Evolutionary conservation across 37 sponge, comb jelly and placozoan genomes (phyloP), one percentile per base, ranked within the genome.

Genomic region (Tethya wilhelma): DNA sequence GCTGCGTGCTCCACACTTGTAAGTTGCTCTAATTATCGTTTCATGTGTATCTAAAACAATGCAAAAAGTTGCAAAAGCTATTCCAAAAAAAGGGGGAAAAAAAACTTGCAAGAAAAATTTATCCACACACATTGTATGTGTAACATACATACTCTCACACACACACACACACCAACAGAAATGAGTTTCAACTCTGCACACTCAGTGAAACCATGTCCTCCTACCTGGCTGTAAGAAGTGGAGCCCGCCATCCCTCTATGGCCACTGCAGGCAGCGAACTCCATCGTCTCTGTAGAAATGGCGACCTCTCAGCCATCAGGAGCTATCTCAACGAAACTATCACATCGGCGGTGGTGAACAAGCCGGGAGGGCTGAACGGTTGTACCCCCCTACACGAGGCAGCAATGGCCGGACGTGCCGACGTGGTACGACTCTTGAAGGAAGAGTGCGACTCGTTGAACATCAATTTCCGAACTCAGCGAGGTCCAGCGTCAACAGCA

Each of bases 311-410:
- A 58, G 81, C 81, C 44, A 58, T 87, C 22, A 38, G 66, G 49
- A 87, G 87, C 56, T 79, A 79, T 38, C 75, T 87, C n/a, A 79
- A 73, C 25, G 87, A 87, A 32, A 64, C 81, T 0, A 42, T 60
- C 44, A 67, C 68, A 11, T 23, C 53, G 4, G 42, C 43, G 0
- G 57, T 56, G 25, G 41, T 87, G 38, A 87, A 87, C 56, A 59
- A 66, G n/a, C 57, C 38, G 26, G 80, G 69, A 1, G 75, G 80
- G 2, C 29, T 72, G 44, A 87, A 79, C 38, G 80, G 80, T 2
- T 79, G 74, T 33, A 78, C 87, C 5, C 87, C 87, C 14, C 59
- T 87, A 17, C 87, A 87, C 64, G 81, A 87, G 19, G 87, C 87
- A 74, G 80, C 75, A 9, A 79, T 87, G 74, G 66, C 80, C 25